Conservation (phyloP, 2,113 vertebrate species). For the Pelmatolapia mariae region DNA sequence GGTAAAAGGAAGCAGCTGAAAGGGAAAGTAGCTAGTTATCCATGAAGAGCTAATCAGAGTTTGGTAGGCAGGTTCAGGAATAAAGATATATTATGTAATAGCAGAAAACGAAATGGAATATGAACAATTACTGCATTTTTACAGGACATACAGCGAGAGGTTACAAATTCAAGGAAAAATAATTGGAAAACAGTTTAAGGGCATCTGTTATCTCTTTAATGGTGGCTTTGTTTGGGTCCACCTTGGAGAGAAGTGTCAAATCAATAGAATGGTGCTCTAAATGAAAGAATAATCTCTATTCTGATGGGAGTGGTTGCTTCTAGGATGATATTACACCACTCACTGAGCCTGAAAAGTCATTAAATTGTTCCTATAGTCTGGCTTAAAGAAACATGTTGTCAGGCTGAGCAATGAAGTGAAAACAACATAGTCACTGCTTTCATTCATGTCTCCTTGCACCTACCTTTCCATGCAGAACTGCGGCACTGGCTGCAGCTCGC, state of each 20-base stretch:
- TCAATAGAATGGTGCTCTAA: not conserved
- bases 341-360: not conserved
- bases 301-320: not conserved
- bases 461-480: constrained; percentile 5
- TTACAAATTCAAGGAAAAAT: not conserved
- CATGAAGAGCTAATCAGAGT: not conserved
- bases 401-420: not conserved
- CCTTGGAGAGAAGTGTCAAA: not conserved
- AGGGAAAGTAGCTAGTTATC: not conserved
- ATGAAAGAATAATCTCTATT: not conserved
- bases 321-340: not conserved
- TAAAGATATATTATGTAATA: not conserved
- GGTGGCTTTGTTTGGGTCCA: not conserved
- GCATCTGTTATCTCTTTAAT: not conserved
- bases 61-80: not conserved
- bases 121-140: not conserved
- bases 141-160: not conserved
- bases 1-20: not conserved
- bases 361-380: not conserved
- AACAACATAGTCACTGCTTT: not conserved
- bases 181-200: not conserved
- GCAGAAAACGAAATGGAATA: not conserved
- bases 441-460: not conserved
- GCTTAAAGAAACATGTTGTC: not conserved
- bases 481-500: not conserved